A percentile compares a stretch with the other conserved stretches of the same genome.
Conservation (phyloP, 2,113 vertebrate species). For the human region GRCh38 chr5:133488001-133488500, state of each 20-base stretch:
- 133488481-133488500: no score
- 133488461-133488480: no score
- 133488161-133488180: constrained; percentile 40
- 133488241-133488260: not conserved
- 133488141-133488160: not conserved
- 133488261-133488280: not conserved
- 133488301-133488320: no score
- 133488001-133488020: not conserved
- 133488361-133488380: no score
- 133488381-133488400: no score
- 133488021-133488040: not conserved
- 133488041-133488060: not conserved
- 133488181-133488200: not conserved
- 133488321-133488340: no score
- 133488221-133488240: not conserved
- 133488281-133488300: no score
- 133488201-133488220: not conserved
- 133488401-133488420: no score
- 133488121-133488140: not conserved
- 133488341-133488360: no score
- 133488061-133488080: not conserved
- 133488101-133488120: not conserved
- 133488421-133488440: no score
- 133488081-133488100: not conserved
- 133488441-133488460: no score